phyloP scores from a whole-genome alignment of 1,140 invertebrate species.

The Oryzaephilus surinamensis region DNA sequence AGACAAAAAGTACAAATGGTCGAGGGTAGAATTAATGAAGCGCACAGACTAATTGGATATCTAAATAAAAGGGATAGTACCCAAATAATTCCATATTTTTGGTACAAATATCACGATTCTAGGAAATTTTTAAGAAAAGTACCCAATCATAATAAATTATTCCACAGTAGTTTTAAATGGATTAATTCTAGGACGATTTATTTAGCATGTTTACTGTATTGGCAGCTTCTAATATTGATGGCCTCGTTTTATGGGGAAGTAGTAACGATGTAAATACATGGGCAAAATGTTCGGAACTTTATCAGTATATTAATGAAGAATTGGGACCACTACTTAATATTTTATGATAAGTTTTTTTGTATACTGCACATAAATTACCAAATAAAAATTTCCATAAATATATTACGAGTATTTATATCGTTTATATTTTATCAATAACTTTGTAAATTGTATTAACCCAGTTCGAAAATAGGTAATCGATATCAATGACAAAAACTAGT shows the following conservation, averaged over 20 bases:
- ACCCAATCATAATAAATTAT: neutral
- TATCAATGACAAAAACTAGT: too few relatives aligned
- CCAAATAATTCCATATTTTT: slow-evolving; percentile 52
- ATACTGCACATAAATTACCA: too few relatives aligned
- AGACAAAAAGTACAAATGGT: slow-evolving; percentile 45
- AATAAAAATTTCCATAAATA: too few relatives aligned
- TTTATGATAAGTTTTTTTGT: too few relatives aligned
- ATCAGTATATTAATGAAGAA: slow-evolving; percentile 45
- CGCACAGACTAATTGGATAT: slow-evolving; percentile 41
- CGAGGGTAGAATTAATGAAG: slow-evolving; percentile 50
- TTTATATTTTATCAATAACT: too few relatives aligned
- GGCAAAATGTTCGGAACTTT: slow-evolving; percentile 48
- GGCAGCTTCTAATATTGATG: slow-evolving; percentile 43
- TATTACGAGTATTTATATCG: too few relatives aligned
- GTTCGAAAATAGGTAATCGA: too few relatives aligned
- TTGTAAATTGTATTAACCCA: too few relatives aligned
- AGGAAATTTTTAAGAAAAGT: slow-evolving; percentile 45
- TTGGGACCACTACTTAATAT: slow-evolving; percentile 43
- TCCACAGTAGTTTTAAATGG: slow-evolving; percentile 4
- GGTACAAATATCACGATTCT: slow-evolving; percentile 58
- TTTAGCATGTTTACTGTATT: slow-evolving; percentile 42
- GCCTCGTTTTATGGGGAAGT: slow-evolving; percentile 63
- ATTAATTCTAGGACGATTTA: slow-evolving; percentile 45
- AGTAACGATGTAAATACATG: slow-evolving; percentile 55
- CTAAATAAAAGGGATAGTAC: slow-evolving; percentile 21